A percentile compares a stretch with the other conserved stretches of the same genome.
phyloP scores from a whole-genome alignment of 2,888 invertebrate genomes.

The Drosophila dives region DNA sequence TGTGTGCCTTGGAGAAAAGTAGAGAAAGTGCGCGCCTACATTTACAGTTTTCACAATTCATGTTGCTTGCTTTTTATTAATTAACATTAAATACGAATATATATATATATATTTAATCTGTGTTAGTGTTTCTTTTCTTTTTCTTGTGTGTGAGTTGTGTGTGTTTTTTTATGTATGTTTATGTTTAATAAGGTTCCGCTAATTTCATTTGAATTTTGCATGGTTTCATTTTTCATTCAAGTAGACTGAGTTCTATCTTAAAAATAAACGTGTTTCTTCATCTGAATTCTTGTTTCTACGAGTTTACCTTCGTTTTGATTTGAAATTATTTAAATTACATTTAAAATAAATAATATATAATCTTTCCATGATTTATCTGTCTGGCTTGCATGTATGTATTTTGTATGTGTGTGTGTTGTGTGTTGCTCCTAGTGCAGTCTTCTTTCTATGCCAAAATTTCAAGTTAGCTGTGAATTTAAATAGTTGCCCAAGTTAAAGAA shows the following conservation, averaged over 20 bases:
- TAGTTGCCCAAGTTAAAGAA: slow-evolving; percentile 45
- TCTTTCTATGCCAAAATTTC: slow-evolving; percentile 32
- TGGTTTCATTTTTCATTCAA: slow-evolving; percentile 59
- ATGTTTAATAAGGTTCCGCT: slow-evolving; percentile 57
- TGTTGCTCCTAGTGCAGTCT: slow-evolving; percentile 2
- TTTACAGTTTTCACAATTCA: slow-evolving; percentile 61
- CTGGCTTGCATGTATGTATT: slow-evolving; percentile 6
- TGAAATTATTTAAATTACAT: slow-evolving; percentile 65
- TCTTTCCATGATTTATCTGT: slow-evolving; percentile 34
- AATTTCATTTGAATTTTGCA: slow-evolving; percentile 49
- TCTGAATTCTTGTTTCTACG: slow-evolving; percentile 28
- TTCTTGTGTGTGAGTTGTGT: slow-evolving; percentile 14
- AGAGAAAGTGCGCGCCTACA: slow-evolving; percentile 56
- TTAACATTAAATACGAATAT: slow-evolving; percentile 61
- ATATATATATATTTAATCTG: slow-evolving; percentile 39
- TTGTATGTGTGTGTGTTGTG: slow-evolving; percentile 1
- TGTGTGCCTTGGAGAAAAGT: slow-evolving; percentile 1
- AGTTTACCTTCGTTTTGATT: slow-evolving; percentile 35
- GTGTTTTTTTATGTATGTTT: slow-evolving; percentile 22
- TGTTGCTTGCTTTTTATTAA: slow-evolving; percentile 59
- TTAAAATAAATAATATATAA: slow-evolving; percentile 74
- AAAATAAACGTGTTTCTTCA: slow-evolving; percentile 49
- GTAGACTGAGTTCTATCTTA: too few relatives aligned
- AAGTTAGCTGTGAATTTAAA: slow-evolving; percentile 52
- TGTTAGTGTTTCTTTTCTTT: slow-evolving; percentile 16